Evolutionary conservation across 2,113 vertebrate species (phyloP).

Genomic region (Struthidea cinerea): DNA sequence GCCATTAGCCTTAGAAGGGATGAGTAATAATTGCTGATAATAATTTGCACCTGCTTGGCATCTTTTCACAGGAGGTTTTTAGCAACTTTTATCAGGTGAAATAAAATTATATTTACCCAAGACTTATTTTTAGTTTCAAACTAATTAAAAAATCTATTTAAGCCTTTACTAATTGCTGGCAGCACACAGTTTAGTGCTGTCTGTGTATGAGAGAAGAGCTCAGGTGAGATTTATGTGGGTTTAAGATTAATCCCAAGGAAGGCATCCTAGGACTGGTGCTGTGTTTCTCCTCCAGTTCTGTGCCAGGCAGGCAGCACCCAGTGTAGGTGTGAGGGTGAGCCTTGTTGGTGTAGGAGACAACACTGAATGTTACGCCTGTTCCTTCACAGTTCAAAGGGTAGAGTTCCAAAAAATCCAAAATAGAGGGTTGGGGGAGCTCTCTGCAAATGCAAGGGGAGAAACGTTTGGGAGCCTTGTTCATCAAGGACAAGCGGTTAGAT

Average conservation of each 20-base stretch:
- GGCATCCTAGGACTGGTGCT: not conserved
- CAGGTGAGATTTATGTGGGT: not conserved
- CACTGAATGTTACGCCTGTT: not conserved
- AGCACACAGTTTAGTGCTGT: not conserved
- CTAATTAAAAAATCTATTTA: not conserved
- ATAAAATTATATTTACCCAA: slow-evolving; percentile 17
- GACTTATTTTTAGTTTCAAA: slow-evolving; percentile 1
- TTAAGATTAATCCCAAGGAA: not conserved
- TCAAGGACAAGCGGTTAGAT: not conserved
- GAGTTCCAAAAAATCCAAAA: not conserved
- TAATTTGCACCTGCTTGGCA: not conserved
- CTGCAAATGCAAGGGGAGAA: not conserved
- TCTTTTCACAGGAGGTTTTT: not conserved
- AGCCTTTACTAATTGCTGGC: slow-evolving; percentile 3
- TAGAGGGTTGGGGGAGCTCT: not conserved
- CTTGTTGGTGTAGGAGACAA: not conserved
- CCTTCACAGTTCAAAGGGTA: not conserved
- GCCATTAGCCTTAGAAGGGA: not conserved
- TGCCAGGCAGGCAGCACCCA: not conserved
- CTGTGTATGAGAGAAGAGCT: not conserved
- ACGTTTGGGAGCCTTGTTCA: not conserved
- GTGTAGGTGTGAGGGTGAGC: not conserved
- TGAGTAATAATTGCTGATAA: not conserved
- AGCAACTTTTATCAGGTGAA: not conserved
- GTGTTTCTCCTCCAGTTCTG: not conserved